phyloP scores from a whole-genome alignment of 2,888 invertebrate species.

The Rhagium mordax region DNA sequence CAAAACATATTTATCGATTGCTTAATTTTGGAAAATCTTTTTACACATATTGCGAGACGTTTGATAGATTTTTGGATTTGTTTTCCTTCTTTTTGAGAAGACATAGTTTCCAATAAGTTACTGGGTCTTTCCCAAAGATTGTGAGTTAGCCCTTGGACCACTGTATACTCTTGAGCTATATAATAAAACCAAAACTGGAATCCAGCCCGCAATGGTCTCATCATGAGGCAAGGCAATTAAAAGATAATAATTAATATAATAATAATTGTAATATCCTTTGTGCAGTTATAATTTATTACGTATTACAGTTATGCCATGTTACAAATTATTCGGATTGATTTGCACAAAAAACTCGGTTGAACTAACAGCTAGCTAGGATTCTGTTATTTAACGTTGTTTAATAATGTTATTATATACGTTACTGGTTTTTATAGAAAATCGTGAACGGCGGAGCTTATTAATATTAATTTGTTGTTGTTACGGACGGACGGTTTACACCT shows the following conservation, averaged over 20 bases:
- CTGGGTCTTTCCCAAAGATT: no score
- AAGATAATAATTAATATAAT: not conserved
- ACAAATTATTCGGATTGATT: not conserved
- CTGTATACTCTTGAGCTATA: no score
- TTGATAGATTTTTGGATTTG: no score
- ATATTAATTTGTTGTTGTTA: slow-evolving; percentile 15
- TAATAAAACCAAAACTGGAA: not conserved
- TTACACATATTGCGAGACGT: no score
- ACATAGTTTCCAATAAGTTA: no score
- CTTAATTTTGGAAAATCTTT: no score
- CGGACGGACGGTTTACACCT: slow-evolving; percentile 13
- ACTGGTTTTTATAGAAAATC: slow-evolving; percentile 3
- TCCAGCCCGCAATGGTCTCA: not conserved
- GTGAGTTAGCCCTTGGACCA: no score
- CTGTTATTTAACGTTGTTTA: slow-evolving; percentile 8
- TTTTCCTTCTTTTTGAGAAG: no score
- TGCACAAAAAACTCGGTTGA: slow-evolving; percentile 5
- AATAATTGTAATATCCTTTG: not conserved
- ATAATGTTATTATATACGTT: not conserved
- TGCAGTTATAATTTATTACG: not conserved
- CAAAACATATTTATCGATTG: no score
- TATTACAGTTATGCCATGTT: not conserved
- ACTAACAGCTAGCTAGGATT: not conserved
- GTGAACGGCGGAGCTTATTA: not conserved
- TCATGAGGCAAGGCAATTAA: not conserved